Evolutionary conservation across 2,888 invertebrate genomes (phyloP).

Genomic region (Drosophila paracracens): DNA sequence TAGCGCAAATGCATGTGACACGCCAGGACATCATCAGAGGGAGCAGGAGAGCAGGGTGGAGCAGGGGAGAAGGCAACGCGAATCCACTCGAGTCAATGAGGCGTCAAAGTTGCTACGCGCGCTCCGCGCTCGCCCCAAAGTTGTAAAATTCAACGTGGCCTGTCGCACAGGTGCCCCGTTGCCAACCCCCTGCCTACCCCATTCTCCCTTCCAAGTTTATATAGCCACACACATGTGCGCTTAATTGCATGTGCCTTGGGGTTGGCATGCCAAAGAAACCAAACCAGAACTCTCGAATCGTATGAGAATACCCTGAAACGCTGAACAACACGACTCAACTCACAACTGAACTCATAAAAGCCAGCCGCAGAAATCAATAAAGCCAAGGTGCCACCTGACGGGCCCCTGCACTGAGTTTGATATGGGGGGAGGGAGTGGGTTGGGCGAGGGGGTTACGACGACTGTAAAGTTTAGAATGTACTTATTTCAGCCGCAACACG

Average conservation of each 20-base stretch:
- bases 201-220: background rate
- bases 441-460: background rate
- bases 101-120: slow-evolving; percentile 76
- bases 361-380: slow-evolving; percentile 82
- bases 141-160: slow-evolving; percentile 78
- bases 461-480: slow-evolving; percentile 69
- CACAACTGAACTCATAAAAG: slow-evolving; percentile 71
- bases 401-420: background rate
- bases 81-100: slow-evolving; percentile 78
- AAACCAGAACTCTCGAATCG: slow-evolving; percentile 25
- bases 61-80: slow-evolving; percentile 36
- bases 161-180: slow-evolving; percentile 68
- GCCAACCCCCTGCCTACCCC: background rate
- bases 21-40: slow-evolving; percentile 47
- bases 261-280: slow-evolving; percentile 51
- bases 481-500: slow-evolving; percentile 71
- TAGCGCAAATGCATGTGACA: slow-evolving; percentile 78
- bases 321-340: slow-evolving; percentile 34
- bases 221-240: slow-evolving; percentile 76
- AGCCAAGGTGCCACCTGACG: slow-evolving; percentile 78
- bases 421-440: background rate
- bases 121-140: slow-evolving; percentile 69
- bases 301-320: slow-evolving; percentile 15
- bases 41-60: background rate
- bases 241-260: slow-evolving; percentile 81